phyloP scores from a whole-genome alignment of 2,888 invertebrate species.

The Leucophora obtusa region DNA sequence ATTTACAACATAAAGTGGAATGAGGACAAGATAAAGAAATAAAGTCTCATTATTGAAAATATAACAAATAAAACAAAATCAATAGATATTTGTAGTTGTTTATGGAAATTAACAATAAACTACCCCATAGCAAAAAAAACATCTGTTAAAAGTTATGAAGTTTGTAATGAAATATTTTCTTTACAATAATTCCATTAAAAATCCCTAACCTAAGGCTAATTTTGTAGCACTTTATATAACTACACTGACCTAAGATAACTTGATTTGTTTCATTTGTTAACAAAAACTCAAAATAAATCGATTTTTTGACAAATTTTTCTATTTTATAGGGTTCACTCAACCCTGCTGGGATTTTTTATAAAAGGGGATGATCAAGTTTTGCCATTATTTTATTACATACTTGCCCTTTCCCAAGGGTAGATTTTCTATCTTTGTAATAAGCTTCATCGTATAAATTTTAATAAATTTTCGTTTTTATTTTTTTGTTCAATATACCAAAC shows the following conservation, averaged over 20 bases:
- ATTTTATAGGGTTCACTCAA: neutral
- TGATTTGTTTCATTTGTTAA: neutral
- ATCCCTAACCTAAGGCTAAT: conserved; percentile 26
- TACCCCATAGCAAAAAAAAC: neutral
- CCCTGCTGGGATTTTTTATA: neutral
- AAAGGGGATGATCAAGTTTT: neutral
- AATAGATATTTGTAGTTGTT: neutral
- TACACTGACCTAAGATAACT: conserved; percentile 54
- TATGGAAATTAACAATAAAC: neutral
- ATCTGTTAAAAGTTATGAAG: conserved; percentile 12
- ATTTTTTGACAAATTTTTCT: conserved; percentile 12
- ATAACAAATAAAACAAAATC: neutral
- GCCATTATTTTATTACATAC: neutral
- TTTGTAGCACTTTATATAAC: neutral
- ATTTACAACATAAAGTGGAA: neutral
- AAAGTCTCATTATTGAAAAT: neutral
- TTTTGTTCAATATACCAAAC: neutral
- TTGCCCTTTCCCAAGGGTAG: conserved; percentile 49
- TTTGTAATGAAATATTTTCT: neutral
- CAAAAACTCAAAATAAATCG: conserved; percentile 42
- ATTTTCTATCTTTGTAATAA: conserved; percentile 14
- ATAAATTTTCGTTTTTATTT: neutral
- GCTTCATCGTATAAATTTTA: conserved; percentile 4
- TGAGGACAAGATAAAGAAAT: conserved; percentile 4
- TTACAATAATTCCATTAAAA: conserved; percentile 26